Percentiles rank a stretch among this genome's conserved stretches.
These are phyloP conservation scores for Pemphredon lugubris DNA, from an alignment of 2,888 invertebrate genomes.

Conservation along the genomic window DNA sequence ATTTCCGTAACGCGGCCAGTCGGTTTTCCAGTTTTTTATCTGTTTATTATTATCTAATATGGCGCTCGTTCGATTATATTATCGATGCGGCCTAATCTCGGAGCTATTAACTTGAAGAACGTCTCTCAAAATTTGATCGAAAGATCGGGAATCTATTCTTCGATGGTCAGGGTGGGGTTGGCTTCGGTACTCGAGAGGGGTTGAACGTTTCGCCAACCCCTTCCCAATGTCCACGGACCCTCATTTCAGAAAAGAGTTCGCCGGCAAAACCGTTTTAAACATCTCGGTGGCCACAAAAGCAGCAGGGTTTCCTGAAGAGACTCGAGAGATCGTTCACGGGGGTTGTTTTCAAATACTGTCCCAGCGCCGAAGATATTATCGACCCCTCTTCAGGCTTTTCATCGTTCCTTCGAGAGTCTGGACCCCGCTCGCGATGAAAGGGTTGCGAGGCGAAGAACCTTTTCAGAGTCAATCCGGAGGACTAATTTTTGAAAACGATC, in stretches of 20 bases:
- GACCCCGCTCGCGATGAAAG: conserved; percentile 37
- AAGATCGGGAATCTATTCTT: conserved; percentile 17
- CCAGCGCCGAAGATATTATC: conserved; percentile 49
- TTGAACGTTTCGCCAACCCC: conserved; percentile 19
- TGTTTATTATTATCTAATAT: not conserved
- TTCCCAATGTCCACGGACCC: conserved; percentile 49
- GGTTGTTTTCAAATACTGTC: conserved; percentile 62
- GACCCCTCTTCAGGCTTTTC: conserved; percentile 52
- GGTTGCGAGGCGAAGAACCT: conserved; percentile 35
- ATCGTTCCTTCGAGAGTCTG: conserved; percentile 46
- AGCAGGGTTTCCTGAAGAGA: conserved; percentile 21
- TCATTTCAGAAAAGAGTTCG: conserved; percentile 63
- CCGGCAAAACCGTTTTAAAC: conserved; percentile 38
- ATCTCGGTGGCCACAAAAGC: conserved; percentile 36
- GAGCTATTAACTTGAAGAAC: conserved; percentile 18
- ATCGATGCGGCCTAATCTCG: conserved; percentile 28
- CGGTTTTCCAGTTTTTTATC: not conserved
- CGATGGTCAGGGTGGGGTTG: conserved; percentile 6
- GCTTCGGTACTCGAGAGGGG: conserved; percentile 22
- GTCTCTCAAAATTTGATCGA: conserved; percentile 13
- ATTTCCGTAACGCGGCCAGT: not conserved
- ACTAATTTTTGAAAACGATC: conserved; percentile 47
- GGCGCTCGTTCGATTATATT: too few relatives aligned
- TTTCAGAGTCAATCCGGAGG: conserved; percentile 33
- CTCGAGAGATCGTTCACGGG: conserved; percentile 44